Conservation (phyloP, 2,113 vertebrate genomes). For the Pelecanus crispus region DNA sequence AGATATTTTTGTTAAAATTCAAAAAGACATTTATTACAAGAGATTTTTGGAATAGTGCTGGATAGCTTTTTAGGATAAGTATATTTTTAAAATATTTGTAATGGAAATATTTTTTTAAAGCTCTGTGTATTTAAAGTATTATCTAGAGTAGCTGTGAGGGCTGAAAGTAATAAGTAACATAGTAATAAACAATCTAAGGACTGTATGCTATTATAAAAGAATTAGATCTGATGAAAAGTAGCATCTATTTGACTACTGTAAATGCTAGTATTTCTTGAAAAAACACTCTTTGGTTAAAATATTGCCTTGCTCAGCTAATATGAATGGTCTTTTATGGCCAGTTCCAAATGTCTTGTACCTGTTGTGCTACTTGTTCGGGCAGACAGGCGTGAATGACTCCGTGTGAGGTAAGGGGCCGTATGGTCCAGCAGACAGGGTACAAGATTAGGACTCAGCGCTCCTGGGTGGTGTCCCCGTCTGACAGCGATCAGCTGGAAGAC, state of each 20-base stretch:
- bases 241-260: conserved; percentile 6
- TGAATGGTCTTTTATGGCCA: not conserved
- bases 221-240: conserved; percentile 24
- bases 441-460: not conserved
- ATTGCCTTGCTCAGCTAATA: not conserved
- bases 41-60: conserved; percentile 59
- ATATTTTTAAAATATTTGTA: conserved; percentile 67
- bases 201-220: not conserved
- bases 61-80: conserved; percentile 67
- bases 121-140: conserved; percentile 34
- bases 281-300: not conserved
- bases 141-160: conserved; percentile 21
- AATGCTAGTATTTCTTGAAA: not conserved
- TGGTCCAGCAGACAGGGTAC: not conserved
- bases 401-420: fast-evolving
- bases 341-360: not conserved
- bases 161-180: not conserved
- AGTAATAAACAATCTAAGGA: not conserved
- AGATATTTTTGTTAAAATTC: conserved; percentile 61
- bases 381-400: not conserved
- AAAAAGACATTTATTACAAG: conserved; percentile 46
- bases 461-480: not conserved
- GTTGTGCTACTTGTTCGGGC: not conserved
- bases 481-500: not conserved
- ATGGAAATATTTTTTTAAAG: conserved; percentile 68